Evolutionary conservation across 1,140 invertebrate species (phyloP).

Genomic region (Cepaea nemoralis): DNA sequence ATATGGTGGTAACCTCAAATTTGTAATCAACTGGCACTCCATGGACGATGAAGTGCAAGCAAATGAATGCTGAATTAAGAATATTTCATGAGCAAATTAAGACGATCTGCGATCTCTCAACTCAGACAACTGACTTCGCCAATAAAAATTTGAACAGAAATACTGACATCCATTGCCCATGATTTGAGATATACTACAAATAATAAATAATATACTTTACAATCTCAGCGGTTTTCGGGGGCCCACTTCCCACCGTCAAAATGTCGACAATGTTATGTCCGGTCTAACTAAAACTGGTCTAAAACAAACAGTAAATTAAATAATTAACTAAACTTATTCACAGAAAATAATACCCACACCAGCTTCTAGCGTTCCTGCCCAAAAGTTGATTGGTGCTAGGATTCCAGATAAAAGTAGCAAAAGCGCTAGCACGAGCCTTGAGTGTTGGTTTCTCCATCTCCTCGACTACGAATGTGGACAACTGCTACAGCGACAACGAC

Average conservation of each 20-base stretch:
- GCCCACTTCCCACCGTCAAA: neutral
- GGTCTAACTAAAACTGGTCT: neutral
- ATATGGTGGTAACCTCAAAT: too few species aligned
- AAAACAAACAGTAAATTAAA: neutral
- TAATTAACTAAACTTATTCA: neutral
- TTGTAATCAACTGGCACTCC: too few species aligned
- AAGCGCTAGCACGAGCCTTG: constrained; percentile 40
- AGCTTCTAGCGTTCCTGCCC: constrained; percentile 52
- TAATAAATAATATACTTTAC: neutral
- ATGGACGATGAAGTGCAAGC: too few species aligned
- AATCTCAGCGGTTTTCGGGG: neutral
- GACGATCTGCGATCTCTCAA: too few species aligned
- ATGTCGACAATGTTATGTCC: too few species aligned
- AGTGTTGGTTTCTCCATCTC: constrained; percentile 45
- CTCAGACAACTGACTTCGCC: too few species aligned
- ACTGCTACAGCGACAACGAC: too few species aligned
- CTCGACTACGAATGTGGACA: too few species aligned
- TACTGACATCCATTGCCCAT: neutral
- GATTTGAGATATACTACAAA: neutral
- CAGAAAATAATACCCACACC: constrained; percentile 49
- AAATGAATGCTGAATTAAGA: too few species aligned
- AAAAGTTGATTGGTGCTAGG: constrained; percentile 48
- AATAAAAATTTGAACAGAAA: neutral
- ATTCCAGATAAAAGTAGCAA: constrained; percentile 52
- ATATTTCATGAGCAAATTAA: too few species aligned